Percentiles rank a stretch among this genome's conserved stretches.
These are phyloP conservation scores for Mustelus asterias DNA, from an alignment of 2,113 vertebrate genomes.

Conservation along the genomic window DNA sequence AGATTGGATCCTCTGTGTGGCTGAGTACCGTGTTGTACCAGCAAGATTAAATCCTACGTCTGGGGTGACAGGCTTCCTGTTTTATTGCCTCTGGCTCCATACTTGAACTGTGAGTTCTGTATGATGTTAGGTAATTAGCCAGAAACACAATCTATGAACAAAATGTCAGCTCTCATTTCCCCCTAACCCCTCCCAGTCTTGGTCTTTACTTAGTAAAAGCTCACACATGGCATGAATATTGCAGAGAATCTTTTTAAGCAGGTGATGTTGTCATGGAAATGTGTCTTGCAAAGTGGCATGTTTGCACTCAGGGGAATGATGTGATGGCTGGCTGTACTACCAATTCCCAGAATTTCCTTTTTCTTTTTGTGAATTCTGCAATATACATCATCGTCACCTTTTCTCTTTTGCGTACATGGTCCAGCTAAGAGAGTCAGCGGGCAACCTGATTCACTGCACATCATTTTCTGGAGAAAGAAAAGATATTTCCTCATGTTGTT, in stretches of 20 bases:
- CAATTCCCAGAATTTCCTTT: neutral
- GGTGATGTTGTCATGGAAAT: slow-evolving; percentile 26
- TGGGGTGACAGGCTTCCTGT: neutral
- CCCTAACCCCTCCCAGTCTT: too few relatives aligned
- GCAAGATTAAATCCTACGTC: neutral
- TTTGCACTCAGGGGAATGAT: neutral
- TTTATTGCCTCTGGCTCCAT: neutral
- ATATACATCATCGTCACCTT: neutral
- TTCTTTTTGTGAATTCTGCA: neutral
- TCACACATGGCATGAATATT: neutral
- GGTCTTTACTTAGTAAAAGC: neutral
- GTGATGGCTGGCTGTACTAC: neutral
- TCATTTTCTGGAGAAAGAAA: neutral
- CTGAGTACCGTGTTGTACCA: neutral
- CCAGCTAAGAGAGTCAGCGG: neutral
- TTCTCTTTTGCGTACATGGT: neutral
- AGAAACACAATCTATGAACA: neutral
- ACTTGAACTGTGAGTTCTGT: slow-evolving; percentile 13
- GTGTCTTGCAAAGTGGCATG: neutral
- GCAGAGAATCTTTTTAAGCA: neutral
- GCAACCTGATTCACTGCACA: neutral
- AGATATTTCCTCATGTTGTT: neutral
- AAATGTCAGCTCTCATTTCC: neutral
- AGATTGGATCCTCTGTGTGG: neutral
- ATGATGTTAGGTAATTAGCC: slow-evolving; percentile 22